phyloP scores from a whole-genome alignment of 1,140 invertebrate genomes.

The Drosophila nasuta region DNA sequence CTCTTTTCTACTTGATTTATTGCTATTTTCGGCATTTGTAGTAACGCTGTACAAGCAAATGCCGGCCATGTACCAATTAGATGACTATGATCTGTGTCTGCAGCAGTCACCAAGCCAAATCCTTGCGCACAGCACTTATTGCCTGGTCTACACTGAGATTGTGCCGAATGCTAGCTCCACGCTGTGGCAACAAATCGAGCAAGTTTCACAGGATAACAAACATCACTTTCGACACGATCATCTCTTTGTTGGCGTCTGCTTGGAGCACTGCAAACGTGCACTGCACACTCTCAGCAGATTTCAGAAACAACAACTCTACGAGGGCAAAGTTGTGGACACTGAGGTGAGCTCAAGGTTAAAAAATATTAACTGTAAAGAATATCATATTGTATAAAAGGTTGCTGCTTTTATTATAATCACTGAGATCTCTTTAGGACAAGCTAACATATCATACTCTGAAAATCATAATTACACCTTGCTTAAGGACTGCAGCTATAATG shows the following conservation, averaged over 20 bases:
- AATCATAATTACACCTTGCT: too few species aligned
- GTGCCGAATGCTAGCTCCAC: constrained; percentile 61
- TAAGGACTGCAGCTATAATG: too few species aligned
- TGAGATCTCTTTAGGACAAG: too few species aligned
- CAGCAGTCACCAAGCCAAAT: constrained; percentile 38
- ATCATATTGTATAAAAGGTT: too few species aligned
- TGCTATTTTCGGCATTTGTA: not conserved
- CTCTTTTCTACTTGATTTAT: not conserved
- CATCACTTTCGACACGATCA: constrained; percentile 86
- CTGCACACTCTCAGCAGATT: constrained; percentile 25
- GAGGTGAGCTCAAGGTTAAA: constrained; percentile 31
- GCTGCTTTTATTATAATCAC: too few species aligned
- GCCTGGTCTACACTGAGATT: constrained; percentile 85
- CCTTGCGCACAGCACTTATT: constrained; percentile 75
- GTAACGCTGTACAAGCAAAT: constrained; percentile 77
- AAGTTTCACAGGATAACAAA: constrained; percentile 82
- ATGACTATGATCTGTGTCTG: constrained; percentile 85
- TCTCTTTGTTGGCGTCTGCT: constrained; percentile 86
- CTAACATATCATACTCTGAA: too few species aligned
- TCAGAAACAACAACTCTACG: constrained; percentile 35
- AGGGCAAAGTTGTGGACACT: constrained; percentile 41
- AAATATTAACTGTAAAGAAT: too few species aligned
- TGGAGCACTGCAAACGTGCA: constrained; percentile 69
- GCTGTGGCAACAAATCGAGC: constrained; percentile 85
- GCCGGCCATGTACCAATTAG: constrained; percentile 85